Percentiles rank a stretch among this genome's conserved stretches.
Conservation (phyloP, 2,113 vertebrate species). For the Oenanthe melanoleuca region DNA sequence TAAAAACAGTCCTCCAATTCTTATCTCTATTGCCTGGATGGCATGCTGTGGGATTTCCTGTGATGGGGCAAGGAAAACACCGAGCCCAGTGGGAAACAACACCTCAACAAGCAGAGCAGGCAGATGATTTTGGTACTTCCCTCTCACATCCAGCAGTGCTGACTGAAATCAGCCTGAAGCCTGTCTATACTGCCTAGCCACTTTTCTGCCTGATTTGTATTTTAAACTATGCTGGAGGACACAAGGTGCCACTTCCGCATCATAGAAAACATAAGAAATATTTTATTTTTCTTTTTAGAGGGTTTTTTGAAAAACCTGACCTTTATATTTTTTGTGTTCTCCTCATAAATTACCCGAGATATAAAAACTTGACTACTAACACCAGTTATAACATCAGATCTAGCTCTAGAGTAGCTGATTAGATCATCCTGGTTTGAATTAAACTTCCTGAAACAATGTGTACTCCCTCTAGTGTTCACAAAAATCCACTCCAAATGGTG, state of each 20-base stretch:
- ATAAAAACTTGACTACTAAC: background rate
- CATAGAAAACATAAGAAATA: background rate
- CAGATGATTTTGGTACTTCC: background rate
- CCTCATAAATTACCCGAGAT: background rate
- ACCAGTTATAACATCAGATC: background rate
- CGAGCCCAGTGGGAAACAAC: accelerated
- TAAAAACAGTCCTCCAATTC: background rate
- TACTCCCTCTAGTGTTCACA: constrained; percentile 62
- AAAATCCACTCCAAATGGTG: background rate
- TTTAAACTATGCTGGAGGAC: background rate
- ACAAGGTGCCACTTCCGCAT: background rate
- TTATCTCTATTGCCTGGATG: too few species aligned
- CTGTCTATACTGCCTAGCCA: background rate
- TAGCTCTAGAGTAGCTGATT: background rate
- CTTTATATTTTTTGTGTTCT: background rate
- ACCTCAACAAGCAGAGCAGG: accelerated
- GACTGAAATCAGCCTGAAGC: background rate
- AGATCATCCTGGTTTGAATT: background rate
- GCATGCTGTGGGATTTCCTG: background rate
- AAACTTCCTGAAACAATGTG: constrained; percentile 23
- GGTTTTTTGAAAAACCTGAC: accelerated
- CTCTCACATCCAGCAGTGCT: background rate
- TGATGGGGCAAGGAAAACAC: background rate
- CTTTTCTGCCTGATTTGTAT: background rate
- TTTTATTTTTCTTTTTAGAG: background rate